These are phyloP conservation scores for Belgica antarctica DNA, from an alignment of 2,888 invertebrate species.

Conservation along the genomic window DNA sequence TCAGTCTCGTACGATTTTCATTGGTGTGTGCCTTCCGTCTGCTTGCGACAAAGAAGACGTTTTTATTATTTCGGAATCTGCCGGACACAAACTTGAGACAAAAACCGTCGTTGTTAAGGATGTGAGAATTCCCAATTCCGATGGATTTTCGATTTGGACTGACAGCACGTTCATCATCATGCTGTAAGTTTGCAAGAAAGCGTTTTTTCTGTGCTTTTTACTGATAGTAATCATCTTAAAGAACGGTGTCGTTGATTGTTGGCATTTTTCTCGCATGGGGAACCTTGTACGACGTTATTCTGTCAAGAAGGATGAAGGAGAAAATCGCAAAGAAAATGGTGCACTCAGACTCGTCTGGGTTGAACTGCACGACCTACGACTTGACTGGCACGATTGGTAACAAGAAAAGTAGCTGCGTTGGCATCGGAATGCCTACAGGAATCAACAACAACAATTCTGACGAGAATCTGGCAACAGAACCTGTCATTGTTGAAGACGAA, in stretches of 20 bases:
- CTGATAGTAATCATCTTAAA: slow-evolving; percentile 48
- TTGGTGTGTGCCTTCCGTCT: slow-evolving; percentile 74
- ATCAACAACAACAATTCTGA: slow-evolving; percentile 60
- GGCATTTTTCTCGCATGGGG: slow-evolving; percentile 63
- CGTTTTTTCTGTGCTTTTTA: too few species aligned
- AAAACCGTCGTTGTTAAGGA: slow-evolving; percentile 62
- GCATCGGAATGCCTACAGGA: slow-evolving; percentile 54
- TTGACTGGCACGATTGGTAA: slow-evolving; percentile 52
- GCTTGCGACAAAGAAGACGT: slow-evolving; percentile 66
- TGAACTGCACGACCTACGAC: slow-evolving; percentile 57
- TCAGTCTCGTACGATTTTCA: slow-evolving; percentile 68
- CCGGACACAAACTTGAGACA: slow-evolving; percentile 56
- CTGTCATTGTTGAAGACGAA: slow-evolving; percentile 57
- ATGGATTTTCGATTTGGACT: slow-evolving; percentile 63
- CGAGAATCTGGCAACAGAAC: slow-evolving; percentile 60
- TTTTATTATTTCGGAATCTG: slow-evolving; percentile 59
- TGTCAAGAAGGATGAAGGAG: slow-evolving; percentile 48
- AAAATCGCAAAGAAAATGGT: slow-evolving; percentile 48
- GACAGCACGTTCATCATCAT: slow-evolving; percentile 71
- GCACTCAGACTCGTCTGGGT: slow-evolving; percentile 54
- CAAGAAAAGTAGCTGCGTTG: slow-evolving; percentile 49
- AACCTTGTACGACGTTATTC: slow-evolving; percentile 67
- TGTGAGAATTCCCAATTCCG: slow-evolving; percentile 68
- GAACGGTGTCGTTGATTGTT: slow-evolving; percentile 59
- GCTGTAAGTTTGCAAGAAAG: slow-evolving; percentile 64